Conservation (phyloP, 2,113 vertebrate species). For the human region GRCh38 chr4:52149501-52150000, state of each 20-base stretch:
- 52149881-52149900: neutral
- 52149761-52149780: neutral
- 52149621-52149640: neutral
- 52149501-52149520: neutral
- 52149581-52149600: constrained; percentile 49
- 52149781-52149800: neutral
- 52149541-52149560: constrained; percentile 40
- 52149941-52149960: neutral
- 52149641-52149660: neutral
- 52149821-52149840: neutral
- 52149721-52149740: neutral
- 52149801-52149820: neutral
- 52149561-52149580: constrained; percentile 18
- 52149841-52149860: neutral
- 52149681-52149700: neutral
- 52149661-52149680: neutral
- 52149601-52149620: constrained; percentile 27
- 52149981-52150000: too few species aligned
- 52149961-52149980: too few species aligned
- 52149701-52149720: neutral
- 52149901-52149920: neutral
- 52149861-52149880: neutral
- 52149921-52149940: neutral
- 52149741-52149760: neutral
- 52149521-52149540: constrained; percentile 51